A percentile compares a stretch with the other conserved stretches of the same genome.
Evolutionary conservation across 2,113 vertebrate genomes (phyloP).

Genomic region (Chloropsis cyanopogon): DNA sequence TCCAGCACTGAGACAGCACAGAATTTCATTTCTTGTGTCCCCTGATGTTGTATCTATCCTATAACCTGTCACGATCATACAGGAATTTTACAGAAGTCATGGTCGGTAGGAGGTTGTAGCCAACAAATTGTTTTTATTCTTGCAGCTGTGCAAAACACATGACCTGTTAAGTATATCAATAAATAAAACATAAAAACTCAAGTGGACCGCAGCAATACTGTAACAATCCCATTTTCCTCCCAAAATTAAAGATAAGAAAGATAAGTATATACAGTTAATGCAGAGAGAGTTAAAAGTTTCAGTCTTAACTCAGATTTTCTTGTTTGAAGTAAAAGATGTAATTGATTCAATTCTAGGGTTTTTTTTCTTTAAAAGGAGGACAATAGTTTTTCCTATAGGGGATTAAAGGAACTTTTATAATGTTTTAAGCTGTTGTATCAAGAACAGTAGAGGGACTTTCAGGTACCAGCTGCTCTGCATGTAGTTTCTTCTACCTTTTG

Average conservation of each 20-base stretch:
- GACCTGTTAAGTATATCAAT: neutral
- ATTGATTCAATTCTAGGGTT: neutral
- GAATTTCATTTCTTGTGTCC: neutral
- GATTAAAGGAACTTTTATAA: neutral
- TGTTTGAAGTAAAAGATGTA: neutral
- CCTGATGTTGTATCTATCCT: neutral
- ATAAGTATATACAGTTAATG: neutral
- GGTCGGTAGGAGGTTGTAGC: neutral
- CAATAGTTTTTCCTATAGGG: neutral
- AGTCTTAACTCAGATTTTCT: neutral
- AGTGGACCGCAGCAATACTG: neutral
- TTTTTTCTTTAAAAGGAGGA: neutral
- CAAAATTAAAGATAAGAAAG: neutral
- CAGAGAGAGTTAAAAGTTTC: neutral
- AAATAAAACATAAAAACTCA: neutral
- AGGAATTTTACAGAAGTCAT: neutral
- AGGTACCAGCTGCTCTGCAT: neutral
- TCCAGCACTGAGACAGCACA: neutral
- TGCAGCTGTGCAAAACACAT: neutral
- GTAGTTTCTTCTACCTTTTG: neutral
- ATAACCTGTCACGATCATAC: neutral
- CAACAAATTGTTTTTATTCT: neutral
- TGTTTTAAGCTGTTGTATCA: neutral
- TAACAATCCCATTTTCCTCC: neutral
- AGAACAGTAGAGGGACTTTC: neutral